phyloP scores from a whole-genome alignment of 1,140 invertebrate species.

The Uloborus diversus region DNA sequence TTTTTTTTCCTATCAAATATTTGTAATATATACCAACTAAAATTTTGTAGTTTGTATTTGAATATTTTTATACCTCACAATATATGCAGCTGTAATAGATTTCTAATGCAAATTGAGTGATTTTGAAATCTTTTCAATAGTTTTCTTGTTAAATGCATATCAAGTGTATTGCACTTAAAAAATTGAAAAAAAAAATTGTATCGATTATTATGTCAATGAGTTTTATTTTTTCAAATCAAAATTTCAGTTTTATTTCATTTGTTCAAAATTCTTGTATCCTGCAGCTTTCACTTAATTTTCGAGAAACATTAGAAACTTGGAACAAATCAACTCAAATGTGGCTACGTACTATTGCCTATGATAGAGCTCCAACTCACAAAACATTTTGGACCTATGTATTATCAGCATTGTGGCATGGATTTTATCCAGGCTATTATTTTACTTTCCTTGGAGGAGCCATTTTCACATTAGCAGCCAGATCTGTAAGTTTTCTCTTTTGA shows the following conservation, averaged over 20 bases:
- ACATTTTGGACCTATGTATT: conserved; percentile 79
- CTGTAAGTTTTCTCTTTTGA: conserved; percentile 71
- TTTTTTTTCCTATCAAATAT: neutral
- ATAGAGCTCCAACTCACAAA: conserved; percentile 71
- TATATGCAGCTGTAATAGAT: no score
- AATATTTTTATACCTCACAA: no score
- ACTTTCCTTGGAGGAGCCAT: conserved; percentile 90
- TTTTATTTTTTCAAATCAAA: no score
- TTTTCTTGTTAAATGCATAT: neutral
- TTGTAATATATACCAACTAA: no score
- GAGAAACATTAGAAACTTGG: conserved; percentile 85
- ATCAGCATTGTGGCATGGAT: conserved; percentile 96
- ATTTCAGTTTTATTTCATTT: no score
- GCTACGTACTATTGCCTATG: conserved; percentile 87
- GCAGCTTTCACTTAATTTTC: conserved; percentile 72
- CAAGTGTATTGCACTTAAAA: neutral
- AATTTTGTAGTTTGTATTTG: no score
- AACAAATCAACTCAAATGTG: conserved; percentile 92
- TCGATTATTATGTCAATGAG: no score
- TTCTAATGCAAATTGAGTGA: no score
- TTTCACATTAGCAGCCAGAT: conserved; percentile 84
- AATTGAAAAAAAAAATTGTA: neutral
- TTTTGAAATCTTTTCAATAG: neutral
- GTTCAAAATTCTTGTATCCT: no score
- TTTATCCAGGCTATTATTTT: conserved; percentile 96